Base-by-base conservation (phyloP, 2,888 invertebrate species). In the Acanthosepion lycidas region DNA sequence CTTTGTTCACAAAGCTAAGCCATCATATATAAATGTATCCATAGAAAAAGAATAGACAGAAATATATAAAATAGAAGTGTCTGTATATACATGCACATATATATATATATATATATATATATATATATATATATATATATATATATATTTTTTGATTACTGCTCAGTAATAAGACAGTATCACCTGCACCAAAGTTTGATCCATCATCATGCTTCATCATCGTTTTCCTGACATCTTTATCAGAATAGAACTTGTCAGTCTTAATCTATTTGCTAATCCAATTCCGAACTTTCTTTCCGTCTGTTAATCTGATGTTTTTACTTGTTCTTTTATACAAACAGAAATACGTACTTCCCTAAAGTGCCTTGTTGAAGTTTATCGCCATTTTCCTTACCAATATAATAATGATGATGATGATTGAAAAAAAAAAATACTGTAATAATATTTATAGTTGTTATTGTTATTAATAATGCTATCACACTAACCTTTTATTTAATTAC, bases 241-340 rank as follows among this genome's bases (percentile, higher is more conserved):
- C 78, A 33, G 78, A 78, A 15, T 78, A 12, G n/a, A 78, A 78
- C 78, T 78, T 78, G 78, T 78, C 78, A n/a, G 78, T 78, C 15
- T n/a, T 78, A 78, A 78, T 78, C 78, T 78, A 78, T 78, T 78
- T 78, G 78, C 78, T 78, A 78, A 78, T 78, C 78, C 78, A 78
- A 78, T 78, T 78, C 33, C 78, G 33, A 33, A 78, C 78, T 78
- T 78, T 78, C 78, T 78, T 33, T 78, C 78, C 33, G 15, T n/a
- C 78, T 78, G 15, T n/a, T 78, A 78, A 78, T 78, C 78, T n/a
- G 78, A 78, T 78, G n/a, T 78, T 78, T 78, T 33, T 78, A n/a
- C n/a, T 78, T n/a, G 78, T 78, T n/a, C 78, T 78, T 78, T 78
- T 78, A 78, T 78, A 33, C 78, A 78, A 33, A 78, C 78, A 78